phyloP scores from a whole-genome alignment of 2,888 invertebrate genomes.

The Thera britannica region DNA sequence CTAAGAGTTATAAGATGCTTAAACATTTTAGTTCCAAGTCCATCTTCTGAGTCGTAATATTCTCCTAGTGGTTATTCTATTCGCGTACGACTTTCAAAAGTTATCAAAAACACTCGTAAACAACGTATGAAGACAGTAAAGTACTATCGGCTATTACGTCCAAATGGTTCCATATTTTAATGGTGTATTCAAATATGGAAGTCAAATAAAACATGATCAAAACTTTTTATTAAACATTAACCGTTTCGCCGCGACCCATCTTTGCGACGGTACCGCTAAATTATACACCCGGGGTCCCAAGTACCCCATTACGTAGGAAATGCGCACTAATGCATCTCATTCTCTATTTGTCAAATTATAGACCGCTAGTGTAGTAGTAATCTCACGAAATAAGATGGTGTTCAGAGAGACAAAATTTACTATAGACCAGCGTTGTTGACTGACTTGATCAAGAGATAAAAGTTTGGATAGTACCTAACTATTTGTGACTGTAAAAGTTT shows the following conservation, averaged over 20 bases:
- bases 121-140: conserved; percentile 33
- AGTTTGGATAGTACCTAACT: too few relatives aligned
- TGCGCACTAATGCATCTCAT: conserved; percentile 82
- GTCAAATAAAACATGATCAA: conserved; percentile 58
- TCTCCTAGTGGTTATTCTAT: conserved; percentile 1
- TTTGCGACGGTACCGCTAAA: conserved; percentile 74
- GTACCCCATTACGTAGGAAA: conserved; percentile 78
- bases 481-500: too few relatives aligned
- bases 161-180: conserved; percentile 21
- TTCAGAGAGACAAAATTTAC: conserved; percentile 35
- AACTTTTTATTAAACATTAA: conserved; percentile 69
- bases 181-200: conserved; percentile 54
- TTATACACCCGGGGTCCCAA: conserved; percentile 70
- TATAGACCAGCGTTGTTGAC: background rate
- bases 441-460: too few relatives aligned
- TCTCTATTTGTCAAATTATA: conserved; percentile 84
- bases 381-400: conserved; percentile 70
- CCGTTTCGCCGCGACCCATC: conserved; percentile 61
- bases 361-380: conserved; percentile 63
- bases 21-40: conserved; percentile 16
- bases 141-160: conserved; percentile 33
- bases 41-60: conserved; percentile 14
- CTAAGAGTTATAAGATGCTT: background rate
- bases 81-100: conserved; percentile 28
- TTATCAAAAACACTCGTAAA: conserved; percentile 38